Evolutionary conservation across 1,140 invertebrate genomes (phyloP).

Genomic region (Drosophila arizonae): DNA sequence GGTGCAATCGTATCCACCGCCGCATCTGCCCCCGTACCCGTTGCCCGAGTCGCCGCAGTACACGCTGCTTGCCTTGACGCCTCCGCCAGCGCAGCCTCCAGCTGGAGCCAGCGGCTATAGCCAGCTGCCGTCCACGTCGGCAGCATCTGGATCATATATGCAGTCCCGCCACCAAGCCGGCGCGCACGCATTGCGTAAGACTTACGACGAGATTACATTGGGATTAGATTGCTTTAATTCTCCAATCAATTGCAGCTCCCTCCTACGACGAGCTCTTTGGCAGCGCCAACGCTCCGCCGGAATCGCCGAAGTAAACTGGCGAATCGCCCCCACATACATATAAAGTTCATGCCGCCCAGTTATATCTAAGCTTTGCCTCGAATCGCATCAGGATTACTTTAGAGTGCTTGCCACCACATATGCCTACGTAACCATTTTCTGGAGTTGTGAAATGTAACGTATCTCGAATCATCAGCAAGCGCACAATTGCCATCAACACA

Average conservation of each 20-base stretch:
- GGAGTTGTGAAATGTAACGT: slow-evolving; percentile 26
- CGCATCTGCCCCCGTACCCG: slow-evolving; percentile 65
- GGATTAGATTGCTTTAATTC: neutral
- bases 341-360: slow-evolving; percentile 63
- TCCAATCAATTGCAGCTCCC: slow-evolving; percentile 55
- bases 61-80: slow-evolving; percentile 49
- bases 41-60: slow-evolving; percentile 69
- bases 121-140: slow-evolving; percentile 64
- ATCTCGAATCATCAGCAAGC: slow-evolving; percentile 25
- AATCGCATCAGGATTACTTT: slow-evolving; percentile 74
- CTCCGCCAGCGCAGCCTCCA: slow-evolving; percentile 23
- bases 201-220: neutral
- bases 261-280: slow-evolving; percentile 80
- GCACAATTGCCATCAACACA: slow-evolving; percentile 21
- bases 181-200: slow-evolving; percentile 74
- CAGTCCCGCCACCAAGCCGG: slow-evolving; percentile 50
- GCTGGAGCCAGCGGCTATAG: slow-evolving; percentile 41
- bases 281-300: slow-evolving; percentile 60
- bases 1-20: slow-evolving; percentile 74
- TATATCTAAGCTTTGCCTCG: slow-evolving; percentile 71
- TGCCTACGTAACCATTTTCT: slow-evolving; percentile 25
- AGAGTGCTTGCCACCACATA: slow-evolving; percentile 46
- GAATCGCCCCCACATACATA: neutral
- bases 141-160: slow-evolving; percentile 45
- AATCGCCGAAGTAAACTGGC: slow-evolving; percentile 57